Conservation (phyloP, 2,113 vertebrate genomes). For the Osmerus eperlanus region DNA sequence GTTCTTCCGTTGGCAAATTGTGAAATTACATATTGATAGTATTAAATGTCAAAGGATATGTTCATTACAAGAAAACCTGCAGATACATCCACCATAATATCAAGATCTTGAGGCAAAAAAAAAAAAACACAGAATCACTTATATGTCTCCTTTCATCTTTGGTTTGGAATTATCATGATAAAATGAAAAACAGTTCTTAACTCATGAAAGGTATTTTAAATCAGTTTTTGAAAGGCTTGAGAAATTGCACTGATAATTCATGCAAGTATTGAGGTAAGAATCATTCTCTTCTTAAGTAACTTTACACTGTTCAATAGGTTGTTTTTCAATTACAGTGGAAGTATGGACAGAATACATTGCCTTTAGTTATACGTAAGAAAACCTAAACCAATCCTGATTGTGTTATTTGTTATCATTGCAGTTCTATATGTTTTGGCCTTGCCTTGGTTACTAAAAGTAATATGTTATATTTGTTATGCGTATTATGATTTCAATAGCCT, state of each 20-base stretch:
- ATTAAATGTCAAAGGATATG: conserved; percentile 22
- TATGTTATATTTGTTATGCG: too few relatives aligned
- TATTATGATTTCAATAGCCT: too few relatives aligned
- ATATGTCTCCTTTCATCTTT: conserved; percentile 35
- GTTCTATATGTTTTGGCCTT: too few relatives aligned
- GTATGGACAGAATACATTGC: too few relatives aligned
- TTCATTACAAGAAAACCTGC: conserved; percentile 15
- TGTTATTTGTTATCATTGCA: too few relatives aligned
- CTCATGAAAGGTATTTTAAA: conserved; percentile 33
- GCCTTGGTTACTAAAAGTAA: too few relatives aligned
- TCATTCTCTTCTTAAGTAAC: too few relatives aligned
- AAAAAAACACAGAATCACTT: background rate
- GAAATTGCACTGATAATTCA: background rate
- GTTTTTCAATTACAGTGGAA: conserved; percentile 5
- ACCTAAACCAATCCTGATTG: too few relatives aligned
- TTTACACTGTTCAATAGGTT: conserved; percentile 7
- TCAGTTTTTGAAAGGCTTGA: conserved; percentile 26
- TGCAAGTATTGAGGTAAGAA: too few relatives aligned
- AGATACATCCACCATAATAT: conserved; percentile 17
- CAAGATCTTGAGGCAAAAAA: conserved; percentile 16
- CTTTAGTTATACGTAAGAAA: too few relatives aligned
- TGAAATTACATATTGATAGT: conserved; percentile 14
- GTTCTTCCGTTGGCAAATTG: conserved; percentile 15
- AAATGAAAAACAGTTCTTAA: conserved; percentile 30
- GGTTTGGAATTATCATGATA: conserved; percentile 30